Evolutionary conservation across 2,797 vertebrate genomes (phyloP).

Genomic region (Macropus fuliginosus): DNA sequence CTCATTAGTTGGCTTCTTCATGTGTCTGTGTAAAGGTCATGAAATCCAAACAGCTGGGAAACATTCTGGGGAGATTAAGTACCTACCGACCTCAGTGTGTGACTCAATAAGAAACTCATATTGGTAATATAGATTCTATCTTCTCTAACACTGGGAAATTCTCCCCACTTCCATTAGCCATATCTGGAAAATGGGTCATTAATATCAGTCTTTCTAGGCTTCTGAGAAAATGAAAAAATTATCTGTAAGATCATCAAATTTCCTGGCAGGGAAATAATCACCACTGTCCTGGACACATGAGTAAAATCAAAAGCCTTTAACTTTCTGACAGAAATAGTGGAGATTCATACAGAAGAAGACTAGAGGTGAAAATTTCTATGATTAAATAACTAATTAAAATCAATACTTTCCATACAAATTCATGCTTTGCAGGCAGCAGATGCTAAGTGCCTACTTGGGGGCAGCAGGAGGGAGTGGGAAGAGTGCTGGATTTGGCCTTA

Average conservation of each 20-base stretch:
- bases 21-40: constrained; percentile 71
- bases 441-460: neutral
- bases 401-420: constrained; percentile 1
- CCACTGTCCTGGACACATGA: constrained; percentile 32
- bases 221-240: constrained; percentile 61
- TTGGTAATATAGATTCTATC: constrained; percentile 33
- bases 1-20: constrained; percentile 66
- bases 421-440: neutral
- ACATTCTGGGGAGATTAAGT: constrained; percentile 70
- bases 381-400: constrained; percentile 35
- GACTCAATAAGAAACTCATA: constrained; percentile 68
- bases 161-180: constrained; percentile 50
- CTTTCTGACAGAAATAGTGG: constrained; percentile 27
- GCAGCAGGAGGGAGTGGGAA: neutral
- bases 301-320: constrained; percentile 31
- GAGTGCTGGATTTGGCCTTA: neutral
- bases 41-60: constrained; percentile 70
- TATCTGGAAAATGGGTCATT: constrained; percentile 35
- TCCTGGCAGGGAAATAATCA: constrained; percentile 23
- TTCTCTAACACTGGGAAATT: constrained; percentile 37
- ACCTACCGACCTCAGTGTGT: constrained; percentile 53
- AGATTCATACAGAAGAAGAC: constrained; percentile 27
- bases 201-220: constrained; percentile 57
- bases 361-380: neutral
- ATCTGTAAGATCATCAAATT: constrained; percentile 45